Base-by-base conservation (phyloP, 2,797 vertebrate genomes). In the Octomys mimax region DNA sequence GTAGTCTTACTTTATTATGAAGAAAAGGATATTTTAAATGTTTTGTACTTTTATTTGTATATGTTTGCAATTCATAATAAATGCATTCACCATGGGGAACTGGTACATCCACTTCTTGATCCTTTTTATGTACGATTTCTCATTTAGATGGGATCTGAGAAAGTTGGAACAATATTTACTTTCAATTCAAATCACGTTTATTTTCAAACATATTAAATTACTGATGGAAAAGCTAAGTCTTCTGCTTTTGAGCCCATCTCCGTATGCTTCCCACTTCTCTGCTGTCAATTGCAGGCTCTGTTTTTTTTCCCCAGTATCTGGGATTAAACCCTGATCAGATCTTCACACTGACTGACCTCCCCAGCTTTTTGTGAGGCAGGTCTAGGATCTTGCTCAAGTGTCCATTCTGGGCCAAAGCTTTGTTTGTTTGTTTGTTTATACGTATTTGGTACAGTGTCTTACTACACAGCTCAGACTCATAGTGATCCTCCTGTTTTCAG, bases 101-200 rank as follows among this genome's bases (percentile, higher is more conserved):
- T 31, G 14, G 12, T 14, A 3, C 26, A 31, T 46, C 6, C 5
- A 49, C 26, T 31, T 31, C 42, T 49, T 18, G 42, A 31, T 77
- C 26, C 26, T 75, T 49, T 24, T 36, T 28, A 0, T 78, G 14
- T 62, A 5, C 31, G 22, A 54, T 64, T 91, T 89, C 39, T 71
- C 54, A 70, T 59, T 11, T 70, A 89, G 19, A 28, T 24, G 16
- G 39, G 14, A 64, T 61, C 14, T 46, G 33, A 52, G 22, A 39
- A 95, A 73, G 3, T 81, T 42, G 28, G 7, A 33, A 24, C 2
- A 36, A 24, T 31, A 39, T 79, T 59, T 93, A 68, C 22, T 90
- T 95, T 89, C 36, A 81, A 82, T 64, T 79, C 73, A 82, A 95
- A 59, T n/a, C 71, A 28, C 12, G 61, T 79, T 66, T 81, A 77